These are phyloP conservation scores for Phoenoteleia sp. DNA, from an alignment of 2,888 invertebrate species.

Conservation along the genomic window DNA sequence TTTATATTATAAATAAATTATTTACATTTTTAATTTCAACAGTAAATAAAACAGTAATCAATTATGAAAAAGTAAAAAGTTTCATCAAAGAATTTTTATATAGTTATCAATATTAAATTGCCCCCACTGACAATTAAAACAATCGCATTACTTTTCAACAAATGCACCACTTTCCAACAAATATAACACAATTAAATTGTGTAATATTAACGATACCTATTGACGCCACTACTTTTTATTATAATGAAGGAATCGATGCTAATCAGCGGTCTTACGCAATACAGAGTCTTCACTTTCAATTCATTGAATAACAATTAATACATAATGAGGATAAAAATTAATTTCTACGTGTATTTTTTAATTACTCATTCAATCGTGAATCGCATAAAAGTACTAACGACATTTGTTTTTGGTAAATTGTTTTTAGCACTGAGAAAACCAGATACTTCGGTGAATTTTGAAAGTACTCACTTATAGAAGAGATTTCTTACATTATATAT, in stretches of 20 bases:
- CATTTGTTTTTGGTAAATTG: too few species aligned
- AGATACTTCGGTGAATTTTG: too few species aligned
- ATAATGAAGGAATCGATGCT: conserved; percentile 1
- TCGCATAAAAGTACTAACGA: not conserved
- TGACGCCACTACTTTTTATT: not conserved
- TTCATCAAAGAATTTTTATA: too few species aligned
- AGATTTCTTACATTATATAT: too few species aligned
- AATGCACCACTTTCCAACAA: not conserved
- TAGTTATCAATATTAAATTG: too few species aligned
- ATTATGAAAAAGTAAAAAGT: too few species aligned
- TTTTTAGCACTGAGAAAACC: too few species aligned
- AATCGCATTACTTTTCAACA: not conserved
- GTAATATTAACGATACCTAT: conserved; percentile 7
- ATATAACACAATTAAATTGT: conserved; percentile 1
- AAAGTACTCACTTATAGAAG: too few species aligned
- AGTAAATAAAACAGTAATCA: too few species aligned
- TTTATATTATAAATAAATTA: too few species aligned
- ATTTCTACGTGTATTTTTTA: conserved; percentile 21
- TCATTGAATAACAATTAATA: conserved; percentile 10
- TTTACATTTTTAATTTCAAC: not conserved
- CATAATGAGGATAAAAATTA: conserved; percentile 47
- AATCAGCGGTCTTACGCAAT: conserved; percentile 23
- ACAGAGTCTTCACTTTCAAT: conserved; percentile 16
- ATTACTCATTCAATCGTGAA: too few species aligned
- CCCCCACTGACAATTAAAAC: not conserved